Percentiles rank a stretch among this genome's conserved stretches.
These are phyloP conservation scores for Aurelia sp. DNA, from an alignment of 30 jellyfish, hydroid and myxozoan species.

Conservation along the genomic window DNA sequence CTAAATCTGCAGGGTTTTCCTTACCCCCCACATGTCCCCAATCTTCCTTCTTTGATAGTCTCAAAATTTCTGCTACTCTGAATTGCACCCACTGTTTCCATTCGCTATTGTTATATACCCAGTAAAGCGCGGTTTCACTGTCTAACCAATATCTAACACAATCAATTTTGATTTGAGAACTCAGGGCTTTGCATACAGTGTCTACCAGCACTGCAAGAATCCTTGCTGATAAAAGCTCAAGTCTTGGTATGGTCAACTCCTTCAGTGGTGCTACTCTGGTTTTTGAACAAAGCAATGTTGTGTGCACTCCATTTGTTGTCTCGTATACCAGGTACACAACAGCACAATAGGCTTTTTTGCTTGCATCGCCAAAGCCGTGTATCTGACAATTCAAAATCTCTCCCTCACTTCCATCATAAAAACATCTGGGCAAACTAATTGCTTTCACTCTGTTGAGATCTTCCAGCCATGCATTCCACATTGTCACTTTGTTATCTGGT, in stretches of 20 bases:
- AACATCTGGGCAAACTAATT: conserved; percentile 34
- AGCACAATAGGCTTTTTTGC: conserved; percentile 15
- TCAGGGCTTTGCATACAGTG: conserved; percentile 44
- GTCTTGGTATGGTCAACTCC: conserved; percentile 45
- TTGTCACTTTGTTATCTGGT: background rate
- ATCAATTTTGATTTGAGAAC: conserved; percentile 37
- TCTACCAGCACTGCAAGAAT: conserved; percentile 50
- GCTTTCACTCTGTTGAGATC: conserved; percentile 20
- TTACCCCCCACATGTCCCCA: conserved; percentile 73
- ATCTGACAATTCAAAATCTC: conserved; percentile 39
- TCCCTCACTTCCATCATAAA: conserved; percentile 25
- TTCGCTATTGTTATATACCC: conserved; percentile 53
- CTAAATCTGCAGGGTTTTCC: conserved; percentile 78
- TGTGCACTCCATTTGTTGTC: conserved; percentile 32
- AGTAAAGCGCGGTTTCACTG: conserved; percentile 63
- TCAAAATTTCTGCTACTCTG: conserved; percentile 59
- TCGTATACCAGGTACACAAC: conserved; percentile 19
- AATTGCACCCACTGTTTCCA: conserved; percentile 71
- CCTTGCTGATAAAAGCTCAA: conserved; percentile 63
- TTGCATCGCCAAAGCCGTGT: conserved; percentile 72
- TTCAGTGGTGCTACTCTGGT: conserved; percentile 75
- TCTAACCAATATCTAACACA: conserved; percentile 51
- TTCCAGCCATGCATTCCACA: conserved; percentile 25
- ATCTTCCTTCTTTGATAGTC: conserved; percentile 25
- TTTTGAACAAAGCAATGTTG: conserved; percentile 31